Conservation (phyloP, 2,888 invertebrate species). For the Drosophila prostipennis region DNA sequence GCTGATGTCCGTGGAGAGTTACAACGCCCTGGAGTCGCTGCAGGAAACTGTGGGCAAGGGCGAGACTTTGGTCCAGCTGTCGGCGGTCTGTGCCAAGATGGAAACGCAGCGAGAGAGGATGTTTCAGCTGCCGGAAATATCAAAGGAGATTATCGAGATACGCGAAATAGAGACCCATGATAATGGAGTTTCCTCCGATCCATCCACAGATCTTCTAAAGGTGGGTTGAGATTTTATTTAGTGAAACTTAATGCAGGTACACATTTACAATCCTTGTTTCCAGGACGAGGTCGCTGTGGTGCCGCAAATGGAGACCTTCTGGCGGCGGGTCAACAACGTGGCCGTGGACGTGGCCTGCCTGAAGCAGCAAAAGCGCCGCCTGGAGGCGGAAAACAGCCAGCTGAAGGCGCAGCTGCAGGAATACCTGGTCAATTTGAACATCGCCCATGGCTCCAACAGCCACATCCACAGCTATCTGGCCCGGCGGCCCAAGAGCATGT, state of each 20-base stretch:
- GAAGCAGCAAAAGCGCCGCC: conserved; percentile 80
- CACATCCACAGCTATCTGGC: conserved; percentile 80
- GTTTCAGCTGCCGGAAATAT: conserved; percentile 80
- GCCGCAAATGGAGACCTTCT: conserved; percentile 89
- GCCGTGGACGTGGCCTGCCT: conserved; percentile 85
- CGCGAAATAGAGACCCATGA: conserved; percentile 70
- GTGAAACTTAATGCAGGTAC: too few relatives aligned
- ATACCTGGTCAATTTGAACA: conserved; percentile 87
- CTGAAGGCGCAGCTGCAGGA: conserved; percentile 87
- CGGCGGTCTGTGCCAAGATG: conserved; percentile 88
- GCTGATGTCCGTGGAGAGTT: conserved; percentile 87
- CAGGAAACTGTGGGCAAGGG: conserved; percentile 86
- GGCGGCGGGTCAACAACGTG: conserved; percentile 87
- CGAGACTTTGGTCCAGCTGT: conserved; percentile 86
- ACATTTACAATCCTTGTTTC: background rate
- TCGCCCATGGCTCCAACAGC: conserved; percentile 82
- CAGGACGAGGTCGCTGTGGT: conserved; percentile 86
- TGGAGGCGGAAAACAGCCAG: conserved; percentile 87
- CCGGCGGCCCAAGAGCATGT: conserved; percentile 83
- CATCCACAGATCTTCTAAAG: conserved; percentile 49
- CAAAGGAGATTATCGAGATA: conserved; percentile 65
- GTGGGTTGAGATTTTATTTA: conserved; percentile 22
- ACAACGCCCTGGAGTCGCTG: conserved; percentile 85
- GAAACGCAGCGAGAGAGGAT: conserved; percentile 87
- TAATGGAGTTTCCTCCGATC: conserved; percentile 75